Evolutionary conservation across 2,797 vertebrate species (phyloP).

Genomic region (Coreius guichenoti): DNA sequence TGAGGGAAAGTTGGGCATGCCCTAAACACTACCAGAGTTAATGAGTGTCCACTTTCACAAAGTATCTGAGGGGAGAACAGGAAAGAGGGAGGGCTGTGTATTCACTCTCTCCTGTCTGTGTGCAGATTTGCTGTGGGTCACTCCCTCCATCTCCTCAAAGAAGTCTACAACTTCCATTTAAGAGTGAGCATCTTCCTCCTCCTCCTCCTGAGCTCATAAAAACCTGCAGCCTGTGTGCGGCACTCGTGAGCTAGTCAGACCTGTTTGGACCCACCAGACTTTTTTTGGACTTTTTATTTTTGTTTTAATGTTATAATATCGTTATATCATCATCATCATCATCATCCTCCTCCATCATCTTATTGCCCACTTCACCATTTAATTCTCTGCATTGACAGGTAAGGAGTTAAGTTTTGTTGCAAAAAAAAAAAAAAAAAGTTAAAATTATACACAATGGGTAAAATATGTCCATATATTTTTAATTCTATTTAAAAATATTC

Average conservation of each 20-base stretch:
- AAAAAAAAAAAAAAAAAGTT: neutral
- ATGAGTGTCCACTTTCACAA: constrained; percentile 12
- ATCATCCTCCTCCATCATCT: constrained; percentile 3
- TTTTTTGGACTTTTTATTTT: neutral
- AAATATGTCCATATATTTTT: neutral
- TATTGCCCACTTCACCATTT: constrained; percentile 1
- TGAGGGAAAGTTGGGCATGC: neutral
- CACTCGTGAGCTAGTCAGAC: constrained; percentile 2
- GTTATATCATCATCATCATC: constrained; percentile 23
- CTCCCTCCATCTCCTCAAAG: constrained; percentile 29
- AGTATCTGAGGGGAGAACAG: neutral
- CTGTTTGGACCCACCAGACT: neutral
- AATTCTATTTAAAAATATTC: neutral
- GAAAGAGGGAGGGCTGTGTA: constrained; percentile 14
- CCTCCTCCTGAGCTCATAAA: constrained; percentile 18
- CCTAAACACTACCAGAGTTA: neutral
- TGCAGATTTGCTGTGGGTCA: constrained; percentile 27
- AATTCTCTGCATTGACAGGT: constrained; percentile 43
- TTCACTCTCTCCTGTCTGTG: constrained; percentile 13
- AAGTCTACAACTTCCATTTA: constrained; percentile 30
- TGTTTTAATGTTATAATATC: neutral
- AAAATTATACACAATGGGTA: neutral
- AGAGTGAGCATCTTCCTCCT: constrained; percentile 36
- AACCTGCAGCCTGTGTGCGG: neutral
- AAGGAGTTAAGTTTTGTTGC: constrained; percentile 1